A percentile compares a stretch with the other conserved stretches of the same genome.
Evolutionary conservation across 2,888 invertebrate genomes (phyloP).

Genomic region (Nudaria mundana): DNA sequence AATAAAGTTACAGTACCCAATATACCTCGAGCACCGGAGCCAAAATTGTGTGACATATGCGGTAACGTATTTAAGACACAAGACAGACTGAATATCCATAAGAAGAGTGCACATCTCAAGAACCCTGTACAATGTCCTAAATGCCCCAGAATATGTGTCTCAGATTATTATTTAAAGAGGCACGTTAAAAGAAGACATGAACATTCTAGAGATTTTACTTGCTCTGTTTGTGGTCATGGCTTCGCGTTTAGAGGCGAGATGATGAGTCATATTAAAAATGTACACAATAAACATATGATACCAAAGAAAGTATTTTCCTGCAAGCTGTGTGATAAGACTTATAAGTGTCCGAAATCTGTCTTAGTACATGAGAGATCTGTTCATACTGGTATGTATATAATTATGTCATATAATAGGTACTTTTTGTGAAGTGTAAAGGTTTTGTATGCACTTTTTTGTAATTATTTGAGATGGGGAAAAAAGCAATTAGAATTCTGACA

Average conservation of each 20-base stretch:
- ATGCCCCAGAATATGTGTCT: constrained; percentile 52
- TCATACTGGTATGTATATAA: constrained; percentile 62
- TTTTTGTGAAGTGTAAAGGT: too few species aligned
- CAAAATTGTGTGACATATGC: constrained; percentile 63
- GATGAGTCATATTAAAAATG: constrained; percentile 50
- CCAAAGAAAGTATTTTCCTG: constrained; percentile 53
- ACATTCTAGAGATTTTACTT: constrained; percentile 50
- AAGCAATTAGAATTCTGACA: too few species aligned
- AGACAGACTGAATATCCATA: constrained; percentile 52
- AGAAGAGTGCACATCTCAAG: constrained; percentile 48
- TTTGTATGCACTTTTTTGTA: too few species aligned
- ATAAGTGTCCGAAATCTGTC: constrained; percentile 64
- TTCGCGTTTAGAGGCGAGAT: constrained; percentile 64
- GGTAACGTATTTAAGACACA: constrained; percentile 54
- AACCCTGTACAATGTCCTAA: constrained; percentile 53
- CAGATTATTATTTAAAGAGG: constrained; percentile 52
- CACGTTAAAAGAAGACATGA: constrained; percentile 63
- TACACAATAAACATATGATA: constrained; percentile 53
- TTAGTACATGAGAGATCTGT: constrained; percentile 69
- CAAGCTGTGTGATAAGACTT: constrained; percentile 64
- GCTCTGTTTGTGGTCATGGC: constrained; percentile 55
- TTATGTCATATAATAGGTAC: not conserved
- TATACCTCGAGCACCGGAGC: constrained; percentile 29
- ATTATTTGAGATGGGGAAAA: too few species aligned
- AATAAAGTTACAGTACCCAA: constrained; percentile 31